Conservation (phyloP, 2,113 vertebrate species). For the Cygnus atratus region DNA sequence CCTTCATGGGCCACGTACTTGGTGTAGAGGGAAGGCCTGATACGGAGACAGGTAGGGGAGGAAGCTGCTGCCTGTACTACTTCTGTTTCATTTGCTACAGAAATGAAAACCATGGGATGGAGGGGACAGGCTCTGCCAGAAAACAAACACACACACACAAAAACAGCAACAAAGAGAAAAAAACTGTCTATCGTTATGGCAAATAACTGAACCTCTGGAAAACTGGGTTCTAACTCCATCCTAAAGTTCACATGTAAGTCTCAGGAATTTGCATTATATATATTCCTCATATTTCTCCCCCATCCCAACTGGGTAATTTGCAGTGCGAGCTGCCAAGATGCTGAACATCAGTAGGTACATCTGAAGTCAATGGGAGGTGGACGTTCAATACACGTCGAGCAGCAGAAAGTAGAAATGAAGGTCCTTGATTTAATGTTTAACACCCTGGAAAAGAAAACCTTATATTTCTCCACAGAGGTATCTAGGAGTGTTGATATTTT, state of each 20-base stretch:
- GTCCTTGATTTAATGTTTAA: background rate
- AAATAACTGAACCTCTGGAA: background rate
- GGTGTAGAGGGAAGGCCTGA: background rate
- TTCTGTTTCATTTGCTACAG: background rate
- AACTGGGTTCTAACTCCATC: background rate
- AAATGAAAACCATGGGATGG: background rate
- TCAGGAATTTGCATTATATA: background rate
- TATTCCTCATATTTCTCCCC: constrained; percentile 16
- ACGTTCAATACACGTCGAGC: background rate
- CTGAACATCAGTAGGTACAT: constrained; percentile 6
- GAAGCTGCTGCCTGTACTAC: background rate
- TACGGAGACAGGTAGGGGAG: background rate
- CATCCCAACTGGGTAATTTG: background rate
- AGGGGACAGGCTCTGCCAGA: background rate
- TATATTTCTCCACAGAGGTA: background rate
- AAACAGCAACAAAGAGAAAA: background rate
- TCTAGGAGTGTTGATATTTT: background rate
- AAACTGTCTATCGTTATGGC: background rate
- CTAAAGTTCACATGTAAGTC: background rate
- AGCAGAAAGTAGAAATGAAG: background rate
- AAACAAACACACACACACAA: background rate
- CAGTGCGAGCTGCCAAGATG: background rate
- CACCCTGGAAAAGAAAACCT: background rate
- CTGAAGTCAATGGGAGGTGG: constrained; percentile 8
- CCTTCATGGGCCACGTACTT: rapidly evolving